Conservation (phyloP, 2,797 vertebrate species). For the Pseudochirops cupreus region DNA sequence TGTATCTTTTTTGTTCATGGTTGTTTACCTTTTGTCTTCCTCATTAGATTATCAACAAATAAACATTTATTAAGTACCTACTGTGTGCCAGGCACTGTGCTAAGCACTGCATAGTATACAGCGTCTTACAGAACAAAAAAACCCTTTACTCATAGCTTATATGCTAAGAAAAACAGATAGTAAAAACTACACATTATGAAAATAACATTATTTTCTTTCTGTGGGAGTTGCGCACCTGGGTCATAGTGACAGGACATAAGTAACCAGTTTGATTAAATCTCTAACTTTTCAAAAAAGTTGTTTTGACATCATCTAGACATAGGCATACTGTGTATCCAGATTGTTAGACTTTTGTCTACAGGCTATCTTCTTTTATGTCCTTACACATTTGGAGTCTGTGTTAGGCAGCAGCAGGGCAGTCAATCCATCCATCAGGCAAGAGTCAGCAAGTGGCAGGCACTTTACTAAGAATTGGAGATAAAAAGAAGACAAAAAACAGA, state of each 20-base stretch:
- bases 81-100: neutral
- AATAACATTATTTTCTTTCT: neutral
- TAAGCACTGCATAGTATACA: neutral
- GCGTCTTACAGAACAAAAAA: neutral
- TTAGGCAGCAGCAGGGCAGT: neutral
- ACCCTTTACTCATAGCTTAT: neutral
- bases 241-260: neutral
- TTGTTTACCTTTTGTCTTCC: neutral
- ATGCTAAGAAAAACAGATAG: neutral
- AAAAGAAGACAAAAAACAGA: neutral
- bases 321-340: neutral
- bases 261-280: neutral
- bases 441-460: neutral
- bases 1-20: neutral
- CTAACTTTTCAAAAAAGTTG: neutral
- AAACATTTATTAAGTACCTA: too few relatives aligned
- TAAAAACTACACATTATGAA: neutral
- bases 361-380: neutral
- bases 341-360: neutral
- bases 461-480: neutral
- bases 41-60: neutral
- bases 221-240: neutral
- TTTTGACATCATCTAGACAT: neutral
- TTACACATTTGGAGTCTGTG: neutral
- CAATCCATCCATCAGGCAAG: neutral